These are phyloP conservation scores for Smittia sp. DNA, from an alignment of 2,888 invertebrate genomes.

Conservation along the genomic window DNA sequence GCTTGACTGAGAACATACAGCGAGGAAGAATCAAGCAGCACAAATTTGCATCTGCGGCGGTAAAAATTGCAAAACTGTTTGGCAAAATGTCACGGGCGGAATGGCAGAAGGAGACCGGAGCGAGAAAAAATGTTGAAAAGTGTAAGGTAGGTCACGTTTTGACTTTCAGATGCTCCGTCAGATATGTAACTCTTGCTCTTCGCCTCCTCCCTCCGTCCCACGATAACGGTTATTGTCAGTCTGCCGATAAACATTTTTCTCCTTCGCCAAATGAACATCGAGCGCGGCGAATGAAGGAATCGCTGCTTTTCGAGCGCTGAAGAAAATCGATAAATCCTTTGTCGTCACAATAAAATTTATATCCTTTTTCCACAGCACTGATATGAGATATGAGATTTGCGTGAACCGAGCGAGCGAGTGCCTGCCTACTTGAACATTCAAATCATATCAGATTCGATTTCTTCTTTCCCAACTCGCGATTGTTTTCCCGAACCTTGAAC, in stretches of 20 bases:
- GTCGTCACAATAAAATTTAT: constrained; percentile 25
- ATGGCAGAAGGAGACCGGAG: neutral
- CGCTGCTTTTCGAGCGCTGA: neutral
- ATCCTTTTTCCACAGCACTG: neutral
- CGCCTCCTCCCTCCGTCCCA: neutral
- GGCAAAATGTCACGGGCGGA: constrained; percentile 3
- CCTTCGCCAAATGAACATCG: neutral
- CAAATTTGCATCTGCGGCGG: constrained; percentile 11
- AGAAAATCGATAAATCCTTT: constrained; percentile 24
- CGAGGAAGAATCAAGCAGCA: neutral
- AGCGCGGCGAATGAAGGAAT: neutral
- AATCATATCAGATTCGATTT: constrained; percentile 18
- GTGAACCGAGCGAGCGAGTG: neutral
- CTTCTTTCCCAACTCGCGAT: neutral
- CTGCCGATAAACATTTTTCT: neutral
- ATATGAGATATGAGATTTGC: constrained; percentile 14
- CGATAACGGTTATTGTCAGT: constrained; percentile 14
- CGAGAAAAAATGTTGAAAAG: neutral
- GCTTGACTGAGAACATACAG: neutral
- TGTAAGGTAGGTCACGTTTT: constrained; percentile 17
- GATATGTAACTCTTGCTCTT: neutral
- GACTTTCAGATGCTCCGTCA: neutral
- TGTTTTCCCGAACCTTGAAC: neutral
- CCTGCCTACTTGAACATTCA: constrained; percentile 12
- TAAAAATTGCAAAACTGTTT: constrained; percentile 9